Evolutionary conservation across 2,888 invertebrate genomes (phyloP).

Genomic region (Hypsopygia costalis): DNA sequence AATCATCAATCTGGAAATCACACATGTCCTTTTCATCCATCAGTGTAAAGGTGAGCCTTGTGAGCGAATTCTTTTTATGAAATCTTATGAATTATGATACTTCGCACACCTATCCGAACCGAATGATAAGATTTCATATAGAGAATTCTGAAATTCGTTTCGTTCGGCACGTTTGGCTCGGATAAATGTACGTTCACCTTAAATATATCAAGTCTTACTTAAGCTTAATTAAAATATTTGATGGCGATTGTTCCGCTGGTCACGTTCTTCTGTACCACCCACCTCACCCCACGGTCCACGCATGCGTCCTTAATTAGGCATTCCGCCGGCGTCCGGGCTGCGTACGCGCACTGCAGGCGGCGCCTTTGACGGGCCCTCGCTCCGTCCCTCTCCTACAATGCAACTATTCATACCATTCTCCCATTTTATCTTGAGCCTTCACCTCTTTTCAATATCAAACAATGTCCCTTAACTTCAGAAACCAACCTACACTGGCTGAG

Average conservation of each 20-base stretch:
- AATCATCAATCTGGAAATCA: no score
- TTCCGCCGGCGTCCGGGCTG: constrained; percentile 72
- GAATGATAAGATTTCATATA: no score
- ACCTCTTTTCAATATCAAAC: constrained; percentile 66
- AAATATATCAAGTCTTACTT: not conserved
- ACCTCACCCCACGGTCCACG: constrained; percentile 52
- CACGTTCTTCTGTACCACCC: constrained; percentile 23
- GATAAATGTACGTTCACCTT: no score
- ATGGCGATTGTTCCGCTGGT: constrained; percentile 8
- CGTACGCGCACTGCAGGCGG: constrained; percentile 70
- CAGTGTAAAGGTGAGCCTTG: no score
- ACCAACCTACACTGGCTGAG: constrained; percentile 34
- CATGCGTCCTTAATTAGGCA: constrained; percentile 79
- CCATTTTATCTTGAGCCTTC: constrained; percentile 33
- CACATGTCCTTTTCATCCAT: no score
- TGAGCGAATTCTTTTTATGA: no score
- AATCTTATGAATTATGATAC: no score
- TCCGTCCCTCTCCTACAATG: constrained; percentile 69
- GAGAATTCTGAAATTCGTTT: no score
- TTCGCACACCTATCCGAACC: no score
- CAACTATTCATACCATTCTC: constrained; percentile 59
- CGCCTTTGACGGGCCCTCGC: constrained; percentile 60
- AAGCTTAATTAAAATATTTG: not conserved
- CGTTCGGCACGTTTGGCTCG: no score
- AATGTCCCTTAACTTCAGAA: constrained; percentile 34